Evolutionary conservation across 2,888 invertebrate genomes (phyloP).

Genomic region (Coelinius sp.): DNA sequence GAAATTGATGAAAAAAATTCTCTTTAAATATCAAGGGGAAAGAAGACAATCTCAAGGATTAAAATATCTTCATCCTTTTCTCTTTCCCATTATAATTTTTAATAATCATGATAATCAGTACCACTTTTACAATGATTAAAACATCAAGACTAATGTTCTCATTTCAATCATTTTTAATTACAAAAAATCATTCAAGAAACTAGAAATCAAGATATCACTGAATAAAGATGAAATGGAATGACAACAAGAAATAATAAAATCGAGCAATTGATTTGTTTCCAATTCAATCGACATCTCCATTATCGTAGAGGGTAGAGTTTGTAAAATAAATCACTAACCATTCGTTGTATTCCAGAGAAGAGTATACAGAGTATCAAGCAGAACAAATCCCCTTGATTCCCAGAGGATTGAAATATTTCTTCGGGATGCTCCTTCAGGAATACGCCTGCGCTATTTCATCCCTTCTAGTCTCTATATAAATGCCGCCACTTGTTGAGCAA

Average conservation of each 20-base stretch:
- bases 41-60: too few species aligned
- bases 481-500: conserved; percentile 69
- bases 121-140: too few species aligned
- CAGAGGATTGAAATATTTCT: conserved; percentile 41
- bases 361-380: neutral
- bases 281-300: conserved; percentile 41
- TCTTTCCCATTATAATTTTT: too few species aligned
- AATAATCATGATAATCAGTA: too few species aligned
- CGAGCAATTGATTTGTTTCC: conserved; percentile 40
- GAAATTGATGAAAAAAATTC: too few species aligned
- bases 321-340: conserved; percentile 43
- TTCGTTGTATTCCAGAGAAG: conserved; percentile 12
- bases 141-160: too few species aligned
- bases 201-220: neutral
- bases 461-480: conserved; percentile 60
- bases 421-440: conserved; percentile 23
- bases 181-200: neutral
- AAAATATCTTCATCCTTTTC: too few species aligned
- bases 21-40: too few species aligned
- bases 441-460: conserved; percentile 58
- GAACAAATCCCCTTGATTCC: conserved; percentile 33
- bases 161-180: neutral
- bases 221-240: neutral
- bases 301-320: conserved; percentile 23
- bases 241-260: conserved; percentile 32